Base-by-base conservation (phyloP, 2,888 invertebrate genomes). In the Lasioglossum morio region DNA sequence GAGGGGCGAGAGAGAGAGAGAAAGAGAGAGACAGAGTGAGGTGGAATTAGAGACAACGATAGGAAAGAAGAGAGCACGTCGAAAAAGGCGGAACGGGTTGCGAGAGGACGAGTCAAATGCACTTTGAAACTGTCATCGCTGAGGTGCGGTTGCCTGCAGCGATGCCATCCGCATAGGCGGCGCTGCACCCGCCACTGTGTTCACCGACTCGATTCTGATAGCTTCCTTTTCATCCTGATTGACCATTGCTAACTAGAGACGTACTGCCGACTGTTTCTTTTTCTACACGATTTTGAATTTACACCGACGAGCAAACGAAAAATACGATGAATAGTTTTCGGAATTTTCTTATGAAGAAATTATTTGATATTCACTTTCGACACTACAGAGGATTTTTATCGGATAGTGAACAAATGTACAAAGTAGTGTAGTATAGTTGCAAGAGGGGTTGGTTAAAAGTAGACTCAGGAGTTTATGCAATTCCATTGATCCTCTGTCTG, bases 121-220 rank as follows among this genome's bases (percentile, higher is more conserved):
- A 69, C 79, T 81, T 85, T 82, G 84, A 88, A 84, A 84, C 82
- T 82, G 84, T 80, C 77, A 77, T 46, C 79, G 63, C 79, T 78
- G 76, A 76, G 79, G 74, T 82, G 48, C 77, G 46, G 43, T 27
- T 46, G 72, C 30, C 46, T 30, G 19, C 46, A 16, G 27, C 48
- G 30, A 16, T 72, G 30, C 30, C 46, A 72, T 72, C 48, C 48
- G 72, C 72, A 48, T 30, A 48, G 46, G 19, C 30, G 48, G 72
- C 48, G 72, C 30, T 72, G 69, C 69, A 4, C 8, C 8, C 19
- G 19, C 60, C 14, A 14, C 60, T 34, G 19, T 34, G 10, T 10
- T 23, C 53, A 10, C 53, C 53, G 10, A 8, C 53, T 53, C 53
- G 23, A 53, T 53, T 53, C 53, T 1, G 23, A 53, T 53, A 23